A percentile compares a stretch with the other conserved stretches of the same genome.
phyloP scores from a whole-genome alignment of 2,797 vertebrate genomes.

The Muscicapa comitata region DNA sequence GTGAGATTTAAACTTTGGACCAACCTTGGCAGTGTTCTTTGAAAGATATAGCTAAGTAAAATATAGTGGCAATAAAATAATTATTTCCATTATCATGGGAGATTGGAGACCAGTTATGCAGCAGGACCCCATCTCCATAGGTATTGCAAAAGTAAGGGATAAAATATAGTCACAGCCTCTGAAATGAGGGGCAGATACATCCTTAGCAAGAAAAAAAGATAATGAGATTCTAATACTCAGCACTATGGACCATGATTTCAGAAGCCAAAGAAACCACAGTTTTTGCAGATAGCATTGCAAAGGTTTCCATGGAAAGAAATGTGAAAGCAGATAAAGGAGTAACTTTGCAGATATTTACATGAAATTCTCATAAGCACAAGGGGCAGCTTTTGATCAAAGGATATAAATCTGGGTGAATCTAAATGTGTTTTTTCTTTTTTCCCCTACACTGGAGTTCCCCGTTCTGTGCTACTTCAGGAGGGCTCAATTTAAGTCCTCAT shows the following conservation, averaged over 20 bases:
- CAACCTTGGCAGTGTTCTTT: constrained; percentile 10
- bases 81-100: background rate
- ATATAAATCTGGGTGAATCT: constrained; percentile 58
- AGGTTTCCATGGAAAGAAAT: constrained; percentile 10
- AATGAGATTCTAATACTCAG: constrained; percentile 24
- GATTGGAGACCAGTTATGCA: background rate
- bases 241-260: background rate
- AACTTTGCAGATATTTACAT: constrained; percentile 58
- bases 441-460: background rate
- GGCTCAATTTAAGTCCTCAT: constrained; percentile 14
- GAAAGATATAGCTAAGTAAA: background rate
- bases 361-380: constrained; percentile 56
- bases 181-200: background rate
- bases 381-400: constrained; percentile 63
- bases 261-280: background rate
- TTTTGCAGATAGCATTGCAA: background rate
- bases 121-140: background rate
- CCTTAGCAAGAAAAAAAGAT: background rate
- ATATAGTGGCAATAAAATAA: background rate
- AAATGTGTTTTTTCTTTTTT: background rate
- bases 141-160: background rate
- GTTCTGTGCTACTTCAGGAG: background rate
- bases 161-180: background rate
- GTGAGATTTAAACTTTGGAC: constrained; percentile 21
- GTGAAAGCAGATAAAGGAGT: constrained; percentile 26